phyloP scores from a whole-genome alignment of 2,888 invertebrate species.

The Ennomos fuscantarius region DNA sequence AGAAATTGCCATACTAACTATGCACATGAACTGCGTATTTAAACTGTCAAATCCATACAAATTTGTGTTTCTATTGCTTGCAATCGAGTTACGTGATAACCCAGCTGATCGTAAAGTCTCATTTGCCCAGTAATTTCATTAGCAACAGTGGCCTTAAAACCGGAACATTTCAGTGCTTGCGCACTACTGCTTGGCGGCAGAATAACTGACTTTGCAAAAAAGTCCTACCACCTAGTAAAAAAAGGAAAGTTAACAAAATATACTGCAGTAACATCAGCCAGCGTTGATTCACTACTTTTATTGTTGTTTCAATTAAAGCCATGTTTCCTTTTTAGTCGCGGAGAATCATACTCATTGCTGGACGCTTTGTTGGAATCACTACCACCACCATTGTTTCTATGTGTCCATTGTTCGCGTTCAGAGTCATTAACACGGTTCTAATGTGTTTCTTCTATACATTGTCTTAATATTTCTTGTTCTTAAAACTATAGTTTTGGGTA shows the following conservation, averaged over 20 bases:
- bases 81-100: too few relatives aligned
- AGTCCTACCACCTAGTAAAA: too few relatives aligned
- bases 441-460: slow-evolving; percentile 10
- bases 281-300: slow-evolving; percentile 44
- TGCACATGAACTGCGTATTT: too few relatives aligned
- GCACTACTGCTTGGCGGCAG: too few relatives aligned
- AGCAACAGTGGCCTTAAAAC: too few relatives aligned
- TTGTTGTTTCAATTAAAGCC: slow-evolving; percentile 49
- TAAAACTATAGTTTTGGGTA: background rate
- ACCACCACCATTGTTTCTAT: slow-evolving; percentile 27
- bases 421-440: slow-evolving; percentile 18
- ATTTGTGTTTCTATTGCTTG: too few relatives aligned
- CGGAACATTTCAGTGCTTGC: too few relatives aligned
- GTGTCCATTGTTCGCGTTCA: slow-evolving; percentile 23
- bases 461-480: slow-evolving; percentile 3
- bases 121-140: too few relatives aligned
- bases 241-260: background rate
- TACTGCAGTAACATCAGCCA: slow-evolving; percentile 29
- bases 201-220: too few relatives aligned
- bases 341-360: slow-evolving; percentile 27
- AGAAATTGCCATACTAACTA: too few relatives aligned
- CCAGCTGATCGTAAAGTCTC: too few relatives aligned
- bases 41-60: too few relatives aligned
- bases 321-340: slow-evolving; percentile 51
- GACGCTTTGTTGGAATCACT: slow-evolving; percentile 20